Conservation (phyloP, 1,140 invertebrate species). For the Lordiphosa mommai region DNA sequence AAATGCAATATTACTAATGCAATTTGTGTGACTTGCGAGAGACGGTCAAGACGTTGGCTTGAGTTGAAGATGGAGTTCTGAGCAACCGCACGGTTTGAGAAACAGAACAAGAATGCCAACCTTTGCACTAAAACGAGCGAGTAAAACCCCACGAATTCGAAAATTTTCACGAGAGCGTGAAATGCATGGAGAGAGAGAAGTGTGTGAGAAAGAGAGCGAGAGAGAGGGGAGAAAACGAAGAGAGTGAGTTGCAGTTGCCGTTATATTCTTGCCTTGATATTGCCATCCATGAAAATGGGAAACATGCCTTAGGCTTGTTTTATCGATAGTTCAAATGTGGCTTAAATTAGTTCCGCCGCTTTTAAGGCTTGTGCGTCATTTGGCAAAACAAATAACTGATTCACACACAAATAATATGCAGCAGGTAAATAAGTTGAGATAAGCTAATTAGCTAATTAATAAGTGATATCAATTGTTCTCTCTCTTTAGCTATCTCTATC, state of each 20-base stretch:
- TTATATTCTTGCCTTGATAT: not conserved
- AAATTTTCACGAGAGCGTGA: not conserved
- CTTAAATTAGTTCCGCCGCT: slow-evolving; percentile 24
- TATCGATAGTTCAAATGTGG: too few relatives aligned
- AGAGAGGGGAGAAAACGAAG: slow-evolving; percentile 1
- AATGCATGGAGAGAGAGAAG: not conserved
- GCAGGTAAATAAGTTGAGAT: slow-evolving; percentile 33
- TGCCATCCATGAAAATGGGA: not conserved
- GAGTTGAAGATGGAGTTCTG: slow-evolving; percentile 27
- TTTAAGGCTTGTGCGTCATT: not conserved
- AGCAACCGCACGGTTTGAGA: slow-evolving; percentile 74
- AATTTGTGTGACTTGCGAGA: slow-evolving; percentile 46
- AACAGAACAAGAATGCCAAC: slow-evolving; percentile 79
- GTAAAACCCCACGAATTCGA: slow-evolving; percentile 41
- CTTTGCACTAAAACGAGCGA: slow-evolving; percentile 59
- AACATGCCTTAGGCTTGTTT: too few relatives aligned
- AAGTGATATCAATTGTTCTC: slow-evolving; percentile 23
- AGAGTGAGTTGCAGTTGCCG: not conserved
- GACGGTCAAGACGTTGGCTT: slow-evolving; percentile 1
- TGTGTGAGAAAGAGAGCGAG: slow-evolving; percentile 17
- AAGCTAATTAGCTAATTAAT: slow-evolving; percentile 53
- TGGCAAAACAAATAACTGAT: not conserved
- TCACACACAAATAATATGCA: too few relatives aligned
- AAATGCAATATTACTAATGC: slow-evolving; percentile 78
- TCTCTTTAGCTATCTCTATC: too few relatives aligned